Evolutionary conservation across 2,888 invertebrate genomes (phyloP).

Genomic region (Girardia tigrina): DNA sequence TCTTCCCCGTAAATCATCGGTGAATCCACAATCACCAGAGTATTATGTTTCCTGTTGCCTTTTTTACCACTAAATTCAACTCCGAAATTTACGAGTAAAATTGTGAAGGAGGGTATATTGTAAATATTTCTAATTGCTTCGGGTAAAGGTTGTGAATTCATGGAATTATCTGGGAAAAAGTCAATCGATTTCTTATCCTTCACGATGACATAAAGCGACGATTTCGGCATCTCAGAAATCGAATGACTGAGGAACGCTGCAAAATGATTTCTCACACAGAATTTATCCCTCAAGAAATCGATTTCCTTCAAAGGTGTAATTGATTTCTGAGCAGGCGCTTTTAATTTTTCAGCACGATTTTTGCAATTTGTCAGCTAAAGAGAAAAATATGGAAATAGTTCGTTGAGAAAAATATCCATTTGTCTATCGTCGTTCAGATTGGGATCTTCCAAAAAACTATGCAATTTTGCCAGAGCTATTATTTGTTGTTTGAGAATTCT

Average conservation of each 20-base stretch:
- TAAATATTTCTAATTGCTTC: no score
- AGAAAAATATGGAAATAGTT: no score
- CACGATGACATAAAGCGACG: background rate
- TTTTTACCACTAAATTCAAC: background rate
- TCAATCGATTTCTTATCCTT: background rate
- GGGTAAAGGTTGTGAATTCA: background rate
- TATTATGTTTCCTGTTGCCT: background rate
- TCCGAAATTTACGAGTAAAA: background rate
- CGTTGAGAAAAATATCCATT: conserved; percentile 12
- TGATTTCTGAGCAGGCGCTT: background rate
- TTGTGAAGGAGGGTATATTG: background rate
- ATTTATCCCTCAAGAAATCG: background rate
- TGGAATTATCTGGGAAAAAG: background rate
- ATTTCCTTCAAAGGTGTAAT: background rate
- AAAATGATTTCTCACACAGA: background rate
- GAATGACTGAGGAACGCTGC: background rate
- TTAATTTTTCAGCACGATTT: background rate
- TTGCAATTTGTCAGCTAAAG: background rate
- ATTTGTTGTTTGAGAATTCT: background rate
- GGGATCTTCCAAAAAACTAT: background rate
- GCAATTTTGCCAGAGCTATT: background rate
- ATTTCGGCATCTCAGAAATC: background rate
- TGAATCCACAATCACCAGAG: background rate
- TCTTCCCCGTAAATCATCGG: conserved; percentile 16
- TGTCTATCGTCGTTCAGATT: background rate